Conservation (phyloP, 2,113 vertebrate genomes). For the Macrotis lagotis region DNA sequence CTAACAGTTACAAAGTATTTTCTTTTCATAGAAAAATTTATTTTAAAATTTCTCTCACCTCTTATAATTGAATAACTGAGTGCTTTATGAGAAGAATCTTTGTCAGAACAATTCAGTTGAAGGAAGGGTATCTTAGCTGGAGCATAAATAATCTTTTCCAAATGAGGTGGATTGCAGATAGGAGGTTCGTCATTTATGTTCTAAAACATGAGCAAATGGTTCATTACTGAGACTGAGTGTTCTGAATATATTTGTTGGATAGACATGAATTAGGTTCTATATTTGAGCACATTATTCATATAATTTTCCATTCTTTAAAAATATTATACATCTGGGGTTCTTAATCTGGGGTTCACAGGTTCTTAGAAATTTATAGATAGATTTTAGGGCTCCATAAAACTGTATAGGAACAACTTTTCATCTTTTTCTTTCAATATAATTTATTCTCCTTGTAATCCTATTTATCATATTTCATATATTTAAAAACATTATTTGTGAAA, state of each 20-base stretch:
- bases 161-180: constrained; percentile 55
- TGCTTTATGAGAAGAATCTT: constrained; percentile 69
- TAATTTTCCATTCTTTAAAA: background rate
- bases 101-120: constrained; percentile 67
- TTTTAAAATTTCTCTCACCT: constrained; percentile 57
- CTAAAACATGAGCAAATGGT: constrained; percentile 16
- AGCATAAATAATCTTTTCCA: constrained; percentile 67
- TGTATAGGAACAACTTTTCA: background rate
- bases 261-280: background rate
- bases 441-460: background rate
- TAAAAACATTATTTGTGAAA: background rate
- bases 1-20: constrained; percentile 22
- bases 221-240: background rate
- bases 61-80: constrained; percentile 70
- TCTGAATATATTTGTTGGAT: background rate
- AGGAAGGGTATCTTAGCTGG: constrained; percentile 58
- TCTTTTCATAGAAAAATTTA: background rate
- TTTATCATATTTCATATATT: background rate
- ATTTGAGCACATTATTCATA: background rate
- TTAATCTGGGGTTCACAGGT: background rate
- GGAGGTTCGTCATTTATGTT: constrained; percentile 67
- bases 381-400: background rate
- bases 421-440: background rate
- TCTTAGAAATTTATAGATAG: background rate
- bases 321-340: background rate